Percentiles rank a stretch among this genome's conserved stretches.
Evolutionary conservation across 1,140 invertebrate species (phyloP).

Genomic region (Rhizoglyphus robini): DNA sequence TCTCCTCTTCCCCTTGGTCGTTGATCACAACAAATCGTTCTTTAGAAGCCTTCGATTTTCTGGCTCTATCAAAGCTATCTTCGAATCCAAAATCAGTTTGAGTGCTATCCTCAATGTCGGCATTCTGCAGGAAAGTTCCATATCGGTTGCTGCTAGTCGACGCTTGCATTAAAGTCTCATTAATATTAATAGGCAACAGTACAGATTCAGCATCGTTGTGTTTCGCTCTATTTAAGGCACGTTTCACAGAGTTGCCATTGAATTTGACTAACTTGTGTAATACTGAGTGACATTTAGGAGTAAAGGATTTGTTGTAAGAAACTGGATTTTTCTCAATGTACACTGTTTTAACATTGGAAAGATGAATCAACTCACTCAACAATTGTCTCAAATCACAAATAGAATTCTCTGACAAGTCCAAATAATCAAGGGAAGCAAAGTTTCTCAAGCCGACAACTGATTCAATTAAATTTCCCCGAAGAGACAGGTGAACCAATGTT

Average conservation of each 20-base stretch:
- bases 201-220: background rate
- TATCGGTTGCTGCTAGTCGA: background rate
- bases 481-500: background rate
- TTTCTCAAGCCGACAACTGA: constrained; percentile 7
- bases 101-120: background rate
- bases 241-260: background rate
- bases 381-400: background rate
- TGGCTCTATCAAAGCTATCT: background rate
- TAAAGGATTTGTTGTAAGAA: background rate
- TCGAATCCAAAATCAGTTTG: background rate
- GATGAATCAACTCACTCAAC: background rate
- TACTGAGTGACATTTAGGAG: background rate
- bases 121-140: background rate
- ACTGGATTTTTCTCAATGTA: constrained; percentile 16
- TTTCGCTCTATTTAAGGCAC: too few relatives aligned
- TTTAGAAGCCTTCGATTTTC: constrained; percentile 1
- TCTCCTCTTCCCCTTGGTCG: background rate
- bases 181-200: background rate
- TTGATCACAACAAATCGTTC: constrained; percentile 9
- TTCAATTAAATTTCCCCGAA: constrained; percentile 17
- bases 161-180: background rate
- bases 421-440: background rate
- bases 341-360: constrained; percentile 5
- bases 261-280: background rate
- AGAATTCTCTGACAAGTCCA: constrained; percentile 8